Conservation (phyloP, 2,888 invertebrate genomes). For the Stenodema calcarata region DNA sequence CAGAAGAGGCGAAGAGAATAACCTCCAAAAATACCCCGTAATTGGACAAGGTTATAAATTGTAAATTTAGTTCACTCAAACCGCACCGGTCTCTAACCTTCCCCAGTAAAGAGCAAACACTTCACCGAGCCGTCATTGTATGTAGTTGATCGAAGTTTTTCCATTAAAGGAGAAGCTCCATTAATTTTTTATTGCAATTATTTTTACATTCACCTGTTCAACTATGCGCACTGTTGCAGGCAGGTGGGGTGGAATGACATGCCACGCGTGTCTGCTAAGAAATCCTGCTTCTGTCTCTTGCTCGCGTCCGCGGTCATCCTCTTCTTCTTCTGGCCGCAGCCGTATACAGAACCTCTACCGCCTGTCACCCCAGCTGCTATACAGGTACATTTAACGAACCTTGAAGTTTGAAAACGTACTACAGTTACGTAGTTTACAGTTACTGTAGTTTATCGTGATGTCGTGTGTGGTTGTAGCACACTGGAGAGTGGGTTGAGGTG, state of each 20-base stretch:
- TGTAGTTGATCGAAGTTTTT: no score
- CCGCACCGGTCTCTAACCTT: no score
- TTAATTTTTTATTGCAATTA: no score
- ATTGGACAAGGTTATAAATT: no score
- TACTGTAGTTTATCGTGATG: neutral
- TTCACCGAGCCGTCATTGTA: no score
- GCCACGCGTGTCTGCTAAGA: constrained; percentile 52
- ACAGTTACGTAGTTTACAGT: no score
- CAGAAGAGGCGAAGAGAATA: no score
- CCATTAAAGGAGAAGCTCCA: no score
- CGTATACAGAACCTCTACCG: neutral
- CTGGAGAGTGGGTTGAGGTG: constrained; percentile 49
- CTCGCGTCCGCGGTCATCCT: constrained; percentile 9
- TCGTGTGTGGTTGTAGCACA: neutral
- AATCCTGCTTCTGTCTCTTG: constrained; percentile 47
- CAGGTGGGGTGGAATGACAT: constrained; percentile 50
- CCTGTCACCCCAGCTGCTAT: neutral
- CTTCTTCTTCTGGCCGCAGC: constrained; percentile 17
- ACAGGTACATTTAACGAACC: neutral
- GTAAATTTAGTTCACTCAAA: no score
- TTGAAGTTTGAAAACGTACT: neutral
- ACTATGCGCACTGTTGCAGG: neutral
- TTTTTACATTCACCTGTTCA: no score
- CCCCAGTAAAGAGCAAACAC: no score
- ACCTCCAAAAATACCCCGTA: no score